Conservation (phyloP, 2,113 vertebrate genomes). For the Ceuthmochares aereus region DNA sequence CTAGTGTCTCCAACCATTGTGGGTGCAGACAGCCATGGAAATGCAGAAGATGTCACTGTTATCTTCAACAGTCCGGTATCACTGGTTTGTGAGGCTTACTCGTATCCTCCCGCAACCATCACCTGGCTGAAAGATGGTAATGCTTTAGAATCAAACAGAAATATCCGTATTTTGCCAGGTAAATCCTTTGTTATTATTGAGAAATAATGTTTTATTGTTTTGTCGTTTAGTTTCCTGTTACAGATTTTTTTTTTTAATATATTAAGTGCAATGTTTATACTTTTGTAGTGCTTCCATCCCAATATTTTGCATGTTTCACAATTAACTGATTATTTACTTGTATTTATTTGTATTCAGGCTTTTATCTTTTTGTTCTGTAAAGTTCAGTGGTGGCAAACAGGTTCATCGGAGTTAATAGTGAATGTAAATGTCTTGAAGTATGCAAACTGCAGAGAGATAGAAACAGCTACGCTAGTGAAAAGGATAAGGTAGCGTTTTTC, state of each 20-base stretch:
- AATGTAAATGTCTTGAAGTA: background rate
- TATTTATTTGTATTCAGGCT: background rate
- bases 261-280: background rate
- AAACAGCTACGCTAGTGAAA: background rate
- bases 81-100: slow-evolving; percentile 91
- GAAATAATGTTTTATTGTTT: background rate
- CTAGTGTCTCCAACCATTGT: slow-evolving; percentile 91
- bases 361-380: background rate
- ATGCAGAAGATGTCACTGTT: slow-evolving; percentile 87
- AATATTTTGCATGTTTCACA: background rate
- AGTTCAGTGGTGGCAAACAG: background rate
- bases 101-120: slow-evolving; percentile 91
- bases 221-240: background rate
- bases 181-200: background rate
- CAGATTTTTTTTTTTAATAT: background rate
- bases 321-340: background rate
- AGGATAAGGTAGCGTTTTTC: background rate
- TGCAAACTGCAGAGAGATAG: background rate
- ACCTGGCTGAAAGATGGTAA: slow-evolving; percentile 92
- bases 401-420: background rate
- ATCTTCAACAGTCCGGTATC: slow-evolving; percentile 92
- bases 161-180: slow-evolving; percentile 93
- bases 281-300: background rate
- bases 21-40: slow-evolving; percentile 78
- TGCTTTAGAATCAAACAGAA: slow-evolving; percentile 84